Conservation (phyloP, 2,888 invertebrate genomes). For the Flexamia atlantica region DNA sequence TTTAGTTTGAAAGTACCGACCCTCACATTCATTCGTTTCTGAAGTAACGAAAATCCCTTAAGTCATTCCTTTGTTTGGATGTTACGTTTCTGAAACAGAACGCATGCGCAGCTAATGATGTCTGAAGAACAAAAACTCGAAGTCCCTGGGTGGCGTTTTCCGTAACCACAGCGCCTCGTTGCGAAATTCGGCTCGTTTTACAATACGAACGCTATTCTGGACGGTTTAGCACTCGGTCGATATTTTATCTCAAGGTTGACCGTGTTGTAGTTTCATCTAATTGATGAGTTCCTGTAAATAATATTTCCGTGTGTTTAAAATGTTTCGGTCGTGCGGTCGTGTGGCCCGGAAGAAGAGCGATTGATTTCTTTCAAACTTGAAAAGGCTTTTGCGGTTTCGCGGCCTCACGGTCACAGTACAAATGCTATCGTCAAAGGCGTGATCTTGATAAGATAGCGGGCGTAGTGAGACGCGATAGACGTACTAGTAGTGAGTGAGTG, state of each 20-base stretch:
- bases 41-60: too few species aligned
- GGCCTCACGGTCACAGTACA: neutral
- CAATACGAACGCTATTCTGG: neutral
- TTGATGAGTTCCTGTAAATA: neutral
- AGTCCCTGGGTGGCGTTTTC: constrained; percentile 2
- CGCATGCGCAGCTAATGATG: neutral
- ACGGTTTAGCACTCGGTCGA: neutral
- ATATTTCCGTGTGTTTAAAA: too few species aligned
- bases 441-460: constrained; percentile 23
- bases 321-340: too few species aligned
- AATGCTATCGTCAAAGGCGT: constrained; percentile 2
- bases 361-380: too few species aligned
- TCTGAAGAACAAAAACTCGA: neutral
- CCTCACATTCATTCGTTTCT: too few species aligned
- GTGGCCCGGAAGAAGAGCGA: too few species aligned
- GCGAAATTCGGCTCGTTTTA: constrained; percentile 1
- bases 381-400: neutral
- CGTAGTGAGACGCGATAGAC: neutral
- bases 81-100: neutral
- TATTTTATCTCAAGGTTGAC: neutral
- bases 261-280: neutral
- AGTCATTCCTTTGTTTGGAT: too few species aligned
- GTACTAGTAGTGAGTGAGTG: too few species aligned
- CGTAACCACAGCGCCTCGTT: neutral
- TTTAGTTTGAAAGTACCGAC: too few species aligned